phyloP scores from a whole-genome alignment of 2,113 vertebrate species.

The Peromyscus californicus region DNA sequence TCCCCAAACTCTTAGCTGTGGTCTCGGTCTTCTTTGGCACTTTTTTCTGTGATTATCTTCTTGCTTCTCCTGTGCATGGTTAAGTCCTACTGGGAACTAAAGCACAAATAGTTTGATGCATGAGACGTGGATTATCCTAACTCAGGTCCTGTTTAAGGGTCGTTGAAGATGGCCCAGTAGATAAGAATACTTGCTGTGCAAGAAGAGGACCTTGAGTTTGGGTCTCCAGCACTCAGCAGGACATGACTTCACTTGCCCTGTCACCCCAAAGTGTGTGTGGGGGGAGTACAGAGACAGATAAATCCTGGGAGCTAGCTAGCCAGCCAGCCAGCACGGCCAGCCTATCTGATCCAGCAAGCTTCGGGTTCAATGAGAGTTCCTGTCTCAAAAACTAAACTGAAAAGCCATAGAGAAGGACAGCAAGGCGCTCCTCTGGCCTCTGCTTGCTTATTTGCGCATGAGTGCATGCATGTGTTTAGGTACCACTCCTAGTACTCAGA shows the following conservation, averaged over 20 bases:
- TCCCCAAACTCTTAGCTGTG: background rate
- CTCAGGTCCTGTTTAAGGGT: background rate
- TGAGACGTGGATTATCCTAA: background rate
- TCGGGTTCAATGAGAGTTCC: background rate
- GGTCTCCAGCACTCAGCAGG: background rate
- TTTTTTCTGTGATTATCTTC: conserved; percentile 57
- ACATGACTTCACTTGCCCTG: background rate
- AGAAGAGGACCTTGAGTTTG: background rate
- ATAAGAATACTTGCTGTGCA: background rate
- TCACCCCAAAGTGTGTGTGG: background rate
- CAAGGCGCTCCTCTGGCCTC: background rate
- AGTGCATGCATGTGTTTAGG: background rate
- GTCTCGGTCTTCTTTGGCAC: background rate
- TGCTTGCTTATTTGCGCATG: background rate
- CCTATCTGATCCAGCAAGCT: background rate
- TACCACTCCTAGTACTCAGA: conserved; percentile 1
- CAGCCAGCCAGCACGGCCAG: background rate
- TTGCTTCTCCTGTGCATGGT: background rate
- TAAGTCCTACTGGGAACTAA: background rate
- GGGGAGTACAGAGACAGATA: background rate
- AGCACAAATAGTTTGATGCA: background rate
- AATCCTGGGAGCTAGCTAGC: background rate
- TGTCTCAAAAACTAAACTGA: background rate
- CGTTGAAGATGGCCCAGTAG: background rate
- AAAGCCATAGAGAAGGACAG: background rate